Percentiles rank a stretch among this genome's conserved stretches.
Evolutionary conservation across 2,113 vertebrate species (phyloP).

Genomic region (Callipepla squamata): DNA sequence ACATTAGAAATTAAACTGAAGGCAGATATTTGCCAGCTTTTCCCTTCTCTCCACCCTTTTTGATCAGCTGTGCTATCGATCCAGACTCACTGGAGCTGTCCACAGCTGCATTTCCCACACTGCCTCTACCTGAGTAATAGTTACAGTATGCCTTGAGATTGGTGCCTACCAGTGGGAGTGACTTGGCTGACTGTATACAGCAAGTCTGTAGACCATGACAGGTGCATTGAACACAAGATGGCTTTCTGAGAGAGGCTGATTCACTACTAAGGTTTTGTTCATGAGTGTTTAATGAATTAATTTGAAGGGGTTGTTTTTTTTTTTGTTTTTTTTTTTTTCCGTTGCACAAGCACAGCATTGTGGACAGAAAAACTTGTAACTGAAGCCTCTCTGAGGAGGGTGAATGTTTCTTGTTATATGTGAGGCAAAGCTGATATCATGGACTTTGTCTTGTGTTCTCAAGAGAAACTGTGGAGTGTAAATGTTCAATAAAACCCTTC

Average conservation of each 20-base stretch:
- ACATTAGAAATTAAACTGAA: conserved; percentile 2
- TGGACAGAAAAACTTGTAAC: background rate
- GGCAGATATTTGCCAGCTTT: conserved; percentile 29
- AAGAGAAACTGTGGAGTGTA: background rate
- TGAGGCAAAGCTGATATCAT: background rate
- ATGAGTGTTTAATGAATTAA: background rate
- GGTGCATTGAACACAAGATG: conserved; percentile 4
- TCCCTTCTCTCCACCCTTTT: background rate
- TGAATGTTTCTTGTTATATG: background rate
- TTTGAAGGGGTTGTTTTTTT: background rate
- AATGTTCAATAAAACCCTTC: background rate
- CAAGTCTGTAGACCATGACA: background rate
- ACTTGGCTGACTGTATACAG: background rate
- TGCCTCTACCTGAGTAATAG: background rate
- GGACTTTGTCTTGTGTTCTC: background rate
- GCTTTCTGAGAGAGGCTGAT: conserved; percentile 16
- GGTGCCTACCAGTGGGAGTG: background rate
- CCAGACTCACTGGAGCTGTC: background rate
- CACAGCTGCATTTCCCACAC: background rate
- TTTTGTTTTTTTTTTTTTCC: background rate
- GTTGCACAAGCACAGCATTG: background rate
- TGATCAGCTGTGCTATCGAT: conserved; percentile 6
- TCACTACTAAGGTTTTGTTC: background rate
- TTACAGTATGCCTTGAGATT: background rate
- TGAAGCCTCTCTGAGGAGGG: background rate